A percentile compares a stretch with the other conserved stretches of the same genome.
Conservation (phyloP, 2,797 vertebrate species). For the Phataginus tricuspis region DNA sequence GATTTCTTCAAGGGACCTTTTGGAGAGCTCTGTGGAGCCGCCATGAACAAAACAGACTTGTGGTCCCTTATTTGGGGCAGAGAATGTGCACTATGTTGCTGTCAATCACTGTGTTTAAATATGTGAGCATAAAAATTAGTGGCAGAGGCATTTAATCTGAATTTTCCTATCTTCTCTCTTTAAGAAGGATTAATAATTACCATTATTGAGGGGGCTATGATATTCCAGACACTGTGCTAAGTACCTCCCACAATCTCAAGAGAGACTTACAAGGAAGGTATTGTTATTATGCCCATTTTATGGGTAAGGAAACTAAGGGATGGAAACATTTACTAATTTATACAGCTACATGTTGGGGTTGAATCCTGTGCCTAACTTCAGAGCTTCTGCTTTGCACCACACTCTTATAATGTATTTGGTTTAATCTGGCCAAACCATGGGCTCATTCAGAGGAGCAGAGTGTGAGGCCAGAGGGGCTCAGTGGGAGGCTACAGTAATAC, state of each 20-base stretch:
- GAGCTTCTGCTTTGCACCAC: background rate
- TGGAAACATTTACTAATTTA: background rate
- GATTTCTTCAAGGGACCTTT: conserved; percentile 31
- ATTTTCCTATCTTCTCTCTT: background rate
- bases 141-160: conserved; percentile 36
- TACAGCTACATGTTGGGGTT: background rate
- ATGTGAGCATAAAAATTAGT: background rate
- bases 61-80: background rate
- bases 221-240: background rate
- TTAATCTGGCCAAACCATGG: background rate
- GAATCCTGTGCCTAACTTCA: background rate
- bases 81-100: background rate
- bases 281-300: background rate
- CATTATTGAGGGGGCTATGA: background rate
- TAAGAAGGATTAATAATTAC: background rate
- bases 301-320: background rate
- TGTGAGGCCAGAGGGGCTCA: background rate
- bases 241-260: background rate
- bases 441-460: background rate
- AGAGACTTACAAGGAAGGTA: background rate
- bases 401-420: background rate
- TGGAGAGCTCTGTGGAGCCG: background rate
- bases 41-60: background rate
- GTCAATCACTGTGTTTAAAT: background rate
- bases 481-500: background rate